phyloP scores from a whole-genome alignment of 2,797 vertebrate genomes.

The Pogonophryne albipinna region DNA sequence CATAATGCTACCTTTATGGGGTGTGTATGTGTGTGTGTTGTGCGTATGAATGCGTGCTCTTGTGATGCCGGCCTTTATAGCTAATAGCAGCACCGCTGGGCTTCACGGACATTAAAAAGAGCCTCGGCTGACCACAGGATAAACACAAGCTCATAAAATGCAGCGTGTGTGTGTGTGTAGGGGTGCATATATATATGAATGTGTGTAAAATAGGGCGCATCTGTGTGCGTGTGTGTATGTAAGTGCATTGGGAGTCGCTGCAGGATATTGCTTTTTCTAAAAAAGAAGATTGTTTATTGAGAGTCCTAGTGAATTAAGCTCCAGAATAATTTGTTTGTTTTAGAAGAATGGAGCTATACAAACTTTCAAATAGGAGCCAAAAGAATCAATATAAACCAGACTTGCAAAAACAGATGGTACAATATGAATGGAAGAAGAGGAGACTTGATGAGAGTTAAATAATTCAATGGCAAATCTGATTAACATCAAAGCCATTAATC shows the following conservation, averaged over 20 bases:
- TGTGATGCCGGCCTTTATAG: slow-evolving; percentile 75
- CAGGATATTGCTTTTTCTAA: slow-evolving; percentile 72
- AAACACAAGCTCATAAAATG: slow-evolving; percentile 81
- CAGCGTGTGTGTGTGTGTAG: slow-evolving; percentile 46
- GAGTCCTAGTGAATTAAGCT: slow-evolving; percentile 33
- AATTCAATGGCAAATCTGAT: background rate
- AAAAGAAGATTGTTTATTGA: slow-evolving; percentile 38
- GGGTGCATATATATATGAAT: slow-evolving; percentile 35
- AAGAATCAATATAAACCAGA: slow-evolving; percentile 28
- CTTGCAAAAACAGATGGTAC: background rate
- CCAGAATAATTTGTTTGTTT: slow-evolving; percentile 43
- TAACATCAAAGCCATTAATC: background rate
- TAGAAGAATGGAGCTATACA: slow-evolving; percentile 37
- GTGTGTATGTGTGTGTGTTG: slow-evolving; percentile 60
- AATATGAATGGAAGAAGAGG: background rate
- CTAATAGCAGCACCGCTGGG: slow-evolving; percentile 76
- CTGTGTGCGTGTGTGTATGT: slow-evolving; percentile 28
- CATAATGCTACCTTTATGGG: slow-evolving; percentile 79
- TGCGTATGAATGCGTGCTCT: slow-evolving; percentile 76
- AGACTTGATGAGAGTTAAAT: background rate
- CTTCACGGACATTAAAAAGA: slow-evolving; percentile 83
- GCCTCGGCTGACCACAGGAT: slow-evolving; percentile 76
- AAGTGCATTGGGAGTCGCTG: slow-evolving; percentile 47
- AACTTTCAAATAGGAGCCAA: slow-evolving; percentile 24
- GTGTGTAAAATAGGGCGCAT: slow-evolving; percentile 46